A percentile compares a stretch with the other conserved stretches of the same genome.
Evolutionary conservation across 2,888 invertebrate genomes (phyloP).

Genomic region (Drosophila glabriapex): DNA sequence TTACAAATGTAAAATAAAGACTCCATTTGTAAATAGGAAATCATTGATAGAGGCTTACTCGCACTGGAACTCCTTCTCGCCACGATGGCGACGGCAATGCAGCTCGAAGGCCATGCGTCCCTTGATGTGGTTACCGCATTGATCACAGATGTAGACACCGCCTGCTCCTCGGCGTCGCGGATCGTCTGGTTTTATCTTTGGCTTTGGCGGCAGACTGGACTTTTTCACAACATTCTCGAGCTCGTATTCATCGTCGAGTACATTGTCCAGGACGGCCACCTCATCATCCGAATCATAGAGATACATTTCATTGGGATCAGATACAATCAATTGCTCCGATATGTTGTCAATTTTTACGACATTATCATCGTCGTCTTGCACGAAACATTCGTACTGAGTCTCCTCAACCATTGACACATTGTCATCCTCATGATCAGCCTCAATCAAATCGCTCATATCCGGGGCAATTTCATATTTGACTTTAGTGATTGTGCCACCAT

Average conservation of each 20-base stretch:
- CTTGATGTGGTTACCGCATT: slow-evolving; percentile 72
- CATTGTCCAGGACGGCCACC: slow-evolving; percentile 68
- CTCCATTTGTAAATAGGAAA: background rate
- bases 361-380: slow-evolving; percentile 61
- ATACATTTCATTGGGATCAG: slow-evolving; percentile 60
- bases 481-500: slow-evolving; percentile 14
- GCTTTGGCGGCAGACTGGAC: slow-evolving; percentile 72
- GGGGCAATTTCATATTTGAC: slow-evolving; percentile 47
- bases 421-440: slow-evolving; percentile 54
- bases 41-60: slow-evolving; percentile 52
- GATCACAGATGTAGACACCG: slow-evolving; percentile 71
- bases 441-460: slow-evolving; percentile 56
- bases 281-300: slow-evolving; percentile 71
- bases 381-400: slow-evolving; percentile 64
- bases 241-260: slow-evolving; percentile 67
- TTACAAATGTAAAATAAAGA: background rate
- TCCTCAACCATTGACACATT: slow-evolving; percentile 57
- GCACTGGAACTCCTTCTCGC: slow-evolving; percentile 74
- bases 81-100: slow-evolving; percentile 73
- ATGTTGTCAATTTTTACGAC: slow-evolving; percentile 56
- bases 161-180: slow-evolving; percentile 67
- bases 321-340: slow-evolving; percentile 44
- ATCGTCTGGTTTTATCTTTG: slow-evolving; percentile 66
- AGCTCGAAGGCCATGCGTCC: slow-evolving; percentile 74
- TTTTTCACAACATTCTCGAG: slow-evolving; percentile 71